Percentiles rank a stretch among this genome's conserved stretches.
phyloP scores from a whole-genome alignment of 2,888 invertebrate species.

The Pyralis farinalis region DNA sequence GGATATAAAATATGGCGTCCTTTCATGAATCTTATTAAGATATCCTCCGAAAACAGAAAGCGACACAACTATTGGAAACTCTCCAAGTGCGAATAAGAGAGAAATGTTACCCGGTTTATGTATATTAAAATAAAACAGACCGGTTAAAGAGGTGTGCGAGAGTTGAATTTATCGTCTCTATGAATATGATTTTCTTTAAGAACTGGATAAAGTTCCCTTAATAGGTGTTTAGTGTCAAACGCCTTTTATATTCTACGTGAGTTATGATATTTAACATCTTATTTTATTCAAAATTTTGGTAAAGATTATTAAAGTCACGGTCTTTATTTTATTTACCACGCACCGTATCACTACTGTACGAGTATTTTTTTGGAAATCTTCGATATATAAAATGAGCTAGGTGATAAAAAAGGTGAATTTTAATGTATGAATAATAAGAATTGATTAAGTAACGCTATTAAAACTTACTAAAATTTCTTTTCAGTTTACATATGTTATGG shows the following conservation, averaged over 20 bases:
- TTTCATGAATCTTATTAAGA: constrained; percentile 92
- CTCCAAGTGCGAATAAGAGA: constrained; percentile 31
- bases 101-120: constrained; percentile 58
- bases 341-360: no score
- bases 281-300: no score
- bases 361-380: no score
- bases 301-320: no score
- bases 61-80: constrained; percentile 39
- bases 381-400: no score
- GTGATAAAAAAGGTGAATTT: no score
- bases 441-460: no score
- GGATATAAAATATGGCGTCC: constrained; percentile 91
- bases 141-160: constrained; percentile 74
- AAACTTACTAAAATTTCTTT: no score
- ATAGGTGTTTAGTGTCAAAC: constrained; percentile 57
- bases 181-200: constrained; percentile 79
- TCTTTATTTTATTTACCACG: no score
- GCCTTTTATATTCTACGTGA: constrained; percentile 28
- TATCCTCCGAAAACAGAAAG: constrained; percentile 83
- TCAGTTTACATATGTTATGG: no score
- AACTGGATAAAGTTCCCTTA: constrained; percentile 61
- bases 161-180: constrained; percentile 71
- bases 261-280: constrained; percentile 12
- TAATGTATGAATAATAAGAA: no score
- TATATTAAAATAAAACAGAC: constrained; percentile 78